Evolutionary conservation across 2,797 vertebrate species (phyloP), one percentile per base, ranked within the genome.

Genomic region (Sebastolobus altivelis): DNA sequence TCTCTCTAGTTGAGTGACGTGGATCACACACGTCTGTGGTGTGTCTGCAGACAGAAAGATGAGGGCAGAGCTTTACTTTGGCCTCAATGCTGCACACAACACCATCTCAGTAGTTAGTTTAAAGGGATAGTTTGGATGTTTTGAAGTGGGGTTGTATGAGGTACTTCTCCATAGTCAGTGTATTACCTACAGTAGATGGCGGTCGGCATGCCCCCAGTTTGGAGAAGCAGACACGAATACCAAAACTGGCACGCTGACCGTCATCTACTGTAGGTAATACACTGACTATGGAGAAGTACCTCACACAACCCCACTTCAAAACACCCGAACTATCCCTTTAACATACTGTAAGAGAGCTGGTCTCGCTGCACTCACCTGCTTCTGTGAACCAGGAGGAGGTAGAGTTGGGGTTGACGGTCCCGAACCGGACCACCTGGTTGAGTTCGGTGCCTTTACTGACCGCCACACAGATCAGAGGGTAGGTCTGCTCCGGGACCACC

Each of bases 311-410:
- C 3, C 46, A 20, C 46, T 49, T 8, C 46, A 31, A 5, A 31
- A 31, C 31, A 31, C 4, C 31, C 31, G 40, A 3, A 43, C 40
- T 43, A 12, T 11, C 22, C 55, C 25, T 29, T 7, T 29, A 29
- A 58, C 22, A 3, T 8, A 18, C 46, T 3, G 7, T 8, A 58
- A 29, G 12, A 27, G 18, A 60, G 25, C 8, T 1, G 2, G 31
- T 9, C 12, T 3, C 38, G 1, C 22, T 3, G 52, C 14, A 38
- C 96, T 88, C 88, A 98, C 97, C 97, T 93, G 97, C 95, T 95
- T 98, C 97, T 86, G 97, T 98, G 95, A 98, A 98, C 97, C 97
- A 98, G 0, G 97, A 99, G 77, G 96, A 98, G 94, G 97, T 97
- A 94, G 96, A 96, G 93, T 98, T 98, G 89, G 97, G 98, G 95